phyloP scores from a whole-genome alignment of 2,113 vertebrate genomes.

The Capra hircus region DNA sequence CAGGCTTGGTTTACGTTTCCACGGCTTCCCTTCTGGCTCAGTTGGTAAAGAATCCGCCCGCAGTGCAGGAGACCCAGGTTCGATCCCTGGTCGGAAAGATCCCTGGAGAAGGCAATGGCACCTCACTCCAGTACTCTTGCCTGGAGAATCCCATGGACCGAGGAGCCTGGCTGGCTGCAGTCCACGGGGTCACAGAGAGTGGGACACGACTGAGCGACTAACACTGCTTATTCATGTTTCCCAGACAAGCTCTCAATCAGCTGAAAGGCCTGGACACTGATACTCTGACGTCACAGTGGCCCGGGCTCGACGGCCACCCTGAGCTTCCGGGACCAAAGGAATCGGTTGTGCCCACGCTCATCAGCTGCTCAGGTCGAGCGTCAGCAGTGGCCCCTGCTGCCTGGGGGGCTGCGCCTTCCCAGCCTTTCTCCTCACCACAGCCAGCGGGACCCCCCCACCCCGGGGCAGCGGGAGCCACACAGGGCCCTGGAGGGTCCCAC shows the following conservation, averaged over 20 bases:
- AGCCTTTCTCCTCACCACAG: neutral
- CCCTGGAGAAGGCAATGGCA: neutral
- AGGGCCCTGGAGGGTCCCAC: fast-evolving
- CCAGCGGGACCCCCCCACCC: fast-evolving
- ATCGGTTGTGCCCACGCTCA: constrained; percentile 13
- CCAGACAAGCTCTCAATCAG: constrained; percentile 16
- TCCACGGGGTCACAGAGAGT: fast-evolving
- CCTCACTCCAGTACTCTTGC: fast-evolving
- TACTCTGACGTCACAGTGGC: neutral
- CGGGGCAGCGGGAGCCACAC: neutral
- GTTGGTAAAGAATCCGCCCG: neutral
- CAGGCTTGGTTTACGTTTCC: constrained; percentile 24
- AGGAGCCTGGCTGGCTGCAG: neutral
- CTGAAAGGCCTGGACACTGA: neutral
- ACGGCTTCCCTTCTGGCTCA: neutral
- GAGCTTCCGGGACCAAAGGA: constrained; percentile 6
- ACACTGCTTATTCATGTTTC: neutral
- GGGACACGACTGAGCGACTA: fast-evolving
- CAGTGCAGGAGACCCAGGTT: fast-evolving
- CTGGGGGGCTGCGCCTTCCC: neutral
- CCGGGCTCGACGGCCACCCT: neutral
- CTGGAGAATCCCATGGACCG: neutral
- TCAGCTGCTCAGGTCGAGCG: neutral
- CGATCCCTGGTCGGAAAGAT: neutral
- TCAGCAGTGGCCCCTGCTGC: neutral